Base-by-base conservation (phyloP, 2,113 vertebrate genomes). In the Eulemur macaco region DNA sequence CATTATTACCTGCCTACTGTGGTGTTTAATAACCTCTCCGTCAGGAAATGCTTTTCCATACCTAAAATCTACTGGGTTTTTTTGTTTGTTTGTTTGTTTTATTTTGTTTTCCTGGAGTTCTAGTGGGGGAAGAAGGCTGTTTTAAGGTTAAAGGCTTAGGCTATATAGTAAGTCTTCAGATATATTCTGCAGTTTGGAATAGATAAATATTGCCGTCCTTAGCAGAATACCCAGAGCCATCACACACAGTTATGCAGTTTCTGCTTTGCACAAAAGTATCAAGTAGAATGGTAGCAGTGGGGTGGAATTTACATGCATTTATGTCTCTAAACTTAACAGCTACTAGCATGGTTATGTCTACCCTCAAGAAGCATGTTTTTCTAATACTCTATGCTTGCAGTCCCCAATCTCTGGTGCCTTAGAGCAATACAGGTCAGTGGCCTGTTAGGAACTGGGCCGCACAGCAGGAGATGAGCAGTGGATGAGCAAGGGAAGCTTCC, bases 1-100 rank as follows among this genome's bases (percentile, higher is more conserved):
- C 82, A 91, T 92, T 95, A 97, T 97, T 94, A 94, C 77, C 86
- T 98, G 63, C 92, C 95, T 92, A 90, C 95, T 88, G 66, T 85
- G 66, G 90, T 90, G 42, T 96, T 97, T 97, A 87, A 95, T 93
- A 96, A 97, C 63, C 85, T 97, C 84, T 98, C 76, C 56, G 90
- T 95, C 84, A 92, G 63, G 50, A 97, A 94, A 85, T 71, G 50
- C 37, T 96, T 97, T 94, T 82, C 77, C 86, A 80, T 85, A 77
- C 84, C 58, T 81, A 84, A 97, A 97, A 87, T 86, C 31, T 37
- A 86, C 74, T 88, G 52, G 17, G 17, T 3, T 21, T 45, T 27
- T 21, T 54, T 25, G 39, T 39, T 7, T 20, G 39, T 39, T 42
- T 42, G 42, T 54, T 25, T 18, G 8, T 68, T 18, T 39, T 31